Percentiles rank a stretch among this genome's conserved stretches.
Evolutionary conservation across 2,113 vertebrate genomes (phyloP).

Genomic region (Prionailurus bengalensis): DNA sequence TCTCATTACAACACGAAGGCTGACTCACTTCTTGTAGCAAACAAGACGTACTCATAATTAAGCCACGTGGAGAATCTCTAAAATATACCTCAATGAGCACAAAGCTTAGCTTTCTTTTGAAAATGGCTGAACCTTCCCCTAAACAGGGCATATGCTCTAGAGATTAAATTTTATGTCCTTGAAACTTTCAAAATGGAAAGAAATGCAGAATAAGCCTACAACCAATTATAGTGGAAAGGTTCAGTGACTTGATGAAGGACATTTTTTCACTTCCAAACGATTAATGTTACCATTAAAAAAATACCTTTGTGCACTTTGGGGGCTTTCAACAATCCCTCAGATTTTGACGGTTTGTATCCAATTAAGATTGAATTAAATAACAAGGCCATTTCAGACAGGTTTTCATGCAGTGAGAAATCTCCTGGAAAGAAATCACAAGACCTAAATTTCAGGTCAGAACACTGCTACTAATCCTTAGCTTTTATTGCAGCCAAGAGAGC

Average conservation of each 20-base stretch:
- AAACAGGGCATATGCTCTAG: neutral
- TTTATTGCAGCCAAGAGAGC: conserved; percentile 53
- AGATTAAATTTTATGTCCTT: neutral
- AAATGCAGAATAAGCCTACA: neutral
- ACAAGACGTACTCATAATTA: neutral
- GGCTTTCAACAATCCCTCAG: conserved; percentile 44
- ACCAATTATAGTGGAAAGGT: neutral
- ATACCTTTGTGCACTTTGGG: neutral
- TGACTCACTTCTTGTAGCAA: neutral
- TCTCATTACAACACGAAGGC: neutral
- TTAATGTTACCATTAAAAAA: neutral
- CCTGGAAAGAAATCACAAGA: conserved; percentile 76
- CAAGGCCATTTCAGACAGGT: conserved; percentile 29
- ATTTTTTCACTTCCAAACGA: neutral
- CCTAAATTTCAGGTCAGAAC: conserved; percentile 74
- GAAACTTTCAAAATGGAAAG: conserved; percentile 11
- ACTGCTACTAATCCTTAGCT: conserved; percentile 73
- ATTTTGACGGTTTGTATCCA: conserved; percentile 64
- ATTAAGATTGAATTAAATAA: conserved; percentile 69
- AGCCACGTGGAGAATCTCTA: conserved; percentile 12
- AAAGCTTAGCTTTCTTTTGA: conserved; percentile 48
- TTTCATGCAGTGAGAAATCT: conserved; percentile 54
- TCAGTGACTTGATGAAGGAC: neutral
- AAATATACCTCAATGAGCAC: neutral
- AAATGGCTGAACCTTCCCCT: conserved; percentile 31